Conservation (phyloP, 2,888 invertebrate genomes). For the Listrodromus nycthemerus region DNA sequence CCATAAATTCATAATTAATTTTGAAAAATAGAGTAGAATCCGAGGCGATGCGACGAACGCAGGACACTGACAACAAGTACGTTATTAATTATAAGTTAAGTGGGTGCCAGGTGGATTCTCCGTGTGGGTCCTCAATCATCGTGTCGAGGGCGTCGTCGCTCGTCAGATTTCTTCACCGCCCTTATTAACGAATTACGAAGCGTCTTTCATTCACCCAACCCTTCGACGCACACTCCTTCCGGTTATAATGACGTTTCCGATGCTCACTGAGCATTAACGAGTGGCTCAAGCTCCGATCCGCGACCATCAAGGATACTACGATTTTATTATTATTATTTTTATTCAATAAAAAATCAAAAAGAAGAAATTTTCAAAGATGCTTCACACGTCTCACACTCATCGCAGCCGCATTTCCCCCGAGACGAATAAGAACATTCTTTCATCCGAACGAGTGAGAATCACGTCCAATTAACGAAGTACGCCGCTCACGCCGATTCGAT, state of each 20-base stretch:
- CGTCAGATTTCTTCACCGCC: neutral
- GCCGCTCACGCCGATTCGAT: neutral
- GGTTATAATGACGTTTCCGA: slow-evolving; percentile 7
- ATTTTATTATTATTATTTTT: too few species aligned
- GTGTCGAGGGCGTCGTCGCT: neutral
- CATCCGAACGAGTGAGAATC: slow-evolving; percentile 10
- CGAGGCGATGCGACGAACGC: neutral
- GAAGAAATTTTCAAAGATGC: neutral
- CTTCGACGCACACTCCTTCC: neutral
- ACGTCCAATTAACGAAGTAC: neutral
- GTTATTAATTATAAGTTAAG: slow-evolving; percentile 12
- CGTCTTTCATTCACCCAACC: neutral
- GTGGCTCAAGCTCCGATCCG: slow-evolving; percentile 16
- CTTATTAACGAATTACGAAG: slow-evolving; percentile 1
- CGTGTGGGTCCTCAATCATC: neutral
- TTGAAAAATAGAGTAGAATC: neutral
- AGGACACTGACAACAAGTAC: neutral
- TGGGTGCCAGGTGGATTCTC: neutral
- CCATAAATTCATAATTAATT: neutral
- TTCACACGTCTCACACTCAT: neutral
- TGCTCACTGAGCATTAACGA: slow-evolving; percentile 15
- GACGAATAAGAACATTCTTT: neutral
- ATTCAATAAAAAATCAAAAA: neutral
- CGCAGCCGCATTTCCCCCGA: slow-evolving; percentile 1
- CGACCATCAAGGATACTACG: neutral